Base-by-base conservation (phyloP, 2,113 vertebrate genomes). In the Hystrix cristata region DNA sequence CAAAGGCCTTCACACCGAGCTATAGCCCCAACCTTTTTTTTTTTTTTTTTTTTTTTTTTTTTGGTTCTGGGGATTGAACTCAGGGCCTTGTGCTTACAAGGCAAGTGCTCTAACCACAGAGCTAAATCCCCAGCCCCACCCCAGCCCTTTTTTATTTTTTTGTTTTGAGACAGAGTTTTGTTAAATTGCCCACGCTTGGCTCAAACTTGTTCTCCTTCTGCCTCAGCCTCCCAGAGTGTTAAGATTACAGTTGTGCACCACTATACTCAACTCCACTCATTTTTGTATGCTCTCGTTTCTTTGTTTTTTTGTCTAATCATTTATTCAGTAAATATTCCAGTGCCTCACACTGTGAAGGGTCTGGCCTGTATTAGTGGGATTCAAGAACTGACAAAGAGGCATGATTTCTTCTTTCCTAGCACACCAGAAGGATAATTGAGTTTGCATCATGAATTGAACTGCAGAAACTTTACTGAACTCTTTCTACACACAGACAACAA, bases 361-460 rank as follows among this genome's bases (percentile, higher is more conserved):
- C 12, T 46, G 92, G 51, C 9, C 3, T 43, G 3, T 84, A 16
- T 89, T 23, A 79, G 46, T 69, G 23, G 27, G 89, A 90, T 84
- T 90, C 53, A 95, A 60, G 46, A 48, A 12, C 27, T 7, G 80
- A 1, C 46, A 57, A 86, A n/a, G 5, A 74, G 13, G 18, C 15
- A 23, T 65, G 16, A 9, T 87, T 90, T 84, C 43, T 51, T 87
- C 46, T 87, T 74, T 74, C 5, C 48, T 1, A 29, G 25, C 12
- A 91, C 21, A 69, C 81, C 60, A 87, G 64, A 94, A 65, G 16
- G 38, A 71, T 69, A 72, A 87, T 64, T 53, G 60, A 76, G 34
- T 93, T 95, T 83, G 29, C 59, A 38, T 55, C 48, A 72, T 81
- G 60, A 74, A 81, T 57, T 95, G 62, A 90, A 76, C 51, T 90